These are phyloP conservation scores for Oryzaephilus surinamensis DNA, from an alignment of 1,140 invertebrate species.

Conservation along the genomic window DNA sequence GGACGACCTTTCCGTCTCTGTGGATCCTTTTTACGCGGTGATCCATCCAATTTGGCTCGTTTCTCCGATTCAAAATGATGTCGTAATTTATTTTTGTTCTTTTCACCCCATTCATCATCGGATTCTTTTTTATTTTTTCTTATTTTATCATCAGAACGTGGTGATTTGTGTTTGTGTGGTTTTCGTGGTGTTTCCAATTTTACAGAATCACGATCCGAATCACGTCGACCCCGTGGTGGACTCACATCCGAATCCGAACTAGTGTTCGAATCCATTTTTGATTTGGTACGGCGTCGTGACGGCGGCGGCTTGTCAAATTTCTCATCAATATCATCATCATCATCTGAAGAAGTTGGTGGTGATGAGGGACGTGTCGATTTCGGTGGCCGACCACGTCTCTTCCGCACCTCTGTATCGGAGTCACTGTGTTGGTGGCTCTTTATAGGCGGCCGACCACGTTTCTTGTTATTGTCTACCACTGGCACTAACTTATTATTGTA, in stretches of 20 bases:
- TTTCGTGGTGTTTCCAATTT: conserved; percentile 5
- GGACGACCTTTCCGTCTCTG: conserved; percentile 21
- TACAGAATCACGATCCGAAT: no score
- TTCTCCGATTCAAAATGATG: conserved; percentile 8
- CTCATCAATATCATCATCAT: conserved; percentile 2
- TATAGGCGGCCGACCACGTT: conserved; percentile 21
- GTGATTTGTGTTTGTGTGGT: conserved; percentile 1
- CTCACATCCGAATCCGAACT: conserved; percentile 20
- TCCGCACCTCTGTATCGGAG: conserved; percentile 2
- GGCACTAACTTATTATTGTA: conserved; percentile 16
- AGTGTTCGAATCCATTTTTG: conserved; percentile 18
- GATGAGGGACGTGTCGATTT: conserved; percentile 14
- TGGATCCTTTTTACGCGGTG: conserved; percentile 29
- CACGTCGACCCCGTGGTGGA: not conserved
- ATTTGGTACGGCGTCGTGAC: conserved; percentile 15
- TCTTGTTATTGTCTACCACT: conserved; percentile 8
- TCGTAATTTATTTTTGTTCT: conserved; percentile 22
- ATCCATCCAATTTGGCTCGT: no score
- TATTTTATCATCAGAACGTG: conserved; percentile 15
- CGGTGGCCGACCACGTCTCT: conserved; percentile 9
- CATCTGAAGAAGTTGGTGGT: conserved; percentile 17
- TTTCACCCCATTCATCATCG: conserved; percentile 27
- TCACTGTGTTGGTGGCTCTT: not conserved
- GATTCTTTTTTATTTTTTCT: conserved; percentile 17
- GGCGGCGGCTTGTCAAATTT: conserved; percentile 10